Conservation (phyloP, 2,113 vertebrate species). For the Nesoenas mayeri region DNA sequence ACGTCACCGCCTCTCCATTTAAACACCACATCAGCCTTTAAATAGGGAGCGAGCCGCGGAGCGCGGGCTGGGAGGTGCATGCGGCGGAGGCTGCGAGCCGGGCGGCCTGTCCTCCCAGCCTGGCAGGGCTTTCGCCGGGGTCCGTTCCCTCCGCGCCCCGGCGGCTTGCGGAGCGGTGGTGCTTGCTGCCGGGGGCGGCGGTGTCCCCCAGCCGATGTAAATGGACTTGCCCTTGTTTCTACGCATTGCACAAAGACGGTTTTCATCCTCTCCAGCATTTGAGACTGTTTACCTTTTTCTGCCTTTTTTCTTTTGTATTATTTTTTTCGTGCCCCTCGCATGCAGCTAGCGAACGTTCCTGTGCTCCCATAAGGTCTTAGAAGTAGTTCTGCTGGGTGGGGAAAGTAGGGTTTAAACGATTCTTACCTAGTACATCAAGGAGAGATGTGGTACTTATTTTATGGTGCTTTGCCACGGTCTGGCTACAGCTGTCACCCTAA, state of each 20-base stretch:
- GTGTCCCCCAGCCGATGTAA: background rate
- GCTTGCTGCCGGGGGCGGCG: background rate
- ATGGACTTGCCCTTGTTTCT: background rate
- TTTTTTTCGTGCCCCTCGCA: background rate
- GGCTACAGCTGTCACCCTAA: background rate
- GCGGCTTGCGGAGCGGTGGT: background rate
- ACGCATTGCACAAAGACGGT: background rate
- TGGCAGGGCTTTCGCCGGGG: background rate
- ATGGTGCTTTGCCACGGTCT: background rate
- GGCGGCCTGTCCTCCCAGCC: background rate
- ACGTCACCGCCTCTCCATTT: constrained; percentile 96
- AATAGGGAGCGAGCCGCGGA: constrained; percentile 86
- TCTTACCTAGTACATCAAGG: background rate
- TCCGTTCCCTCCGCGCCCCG: background rate
- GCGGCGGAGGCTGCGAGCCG: constrained; percentile 52
- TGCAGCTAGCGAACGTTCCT: background rate
- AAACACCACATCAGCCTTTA: constrained; percentile 94
- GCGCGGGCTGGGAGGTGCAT: constrained; percentile 79
- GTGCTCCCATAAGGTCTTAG: background rate
- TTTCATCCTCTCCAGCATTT: background rate
- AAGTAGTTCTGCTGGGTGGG: background rate
- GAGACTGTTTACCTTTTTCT: background rate
- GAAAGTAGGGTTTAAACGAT: background rate
- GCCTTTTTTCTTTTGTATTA: accelerated
- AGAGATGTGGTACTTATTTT: background rate